Base-by-base conservation (phyloP, 2,113 vertebrate genomes). In the Sapayoa aenigma region DNA sequence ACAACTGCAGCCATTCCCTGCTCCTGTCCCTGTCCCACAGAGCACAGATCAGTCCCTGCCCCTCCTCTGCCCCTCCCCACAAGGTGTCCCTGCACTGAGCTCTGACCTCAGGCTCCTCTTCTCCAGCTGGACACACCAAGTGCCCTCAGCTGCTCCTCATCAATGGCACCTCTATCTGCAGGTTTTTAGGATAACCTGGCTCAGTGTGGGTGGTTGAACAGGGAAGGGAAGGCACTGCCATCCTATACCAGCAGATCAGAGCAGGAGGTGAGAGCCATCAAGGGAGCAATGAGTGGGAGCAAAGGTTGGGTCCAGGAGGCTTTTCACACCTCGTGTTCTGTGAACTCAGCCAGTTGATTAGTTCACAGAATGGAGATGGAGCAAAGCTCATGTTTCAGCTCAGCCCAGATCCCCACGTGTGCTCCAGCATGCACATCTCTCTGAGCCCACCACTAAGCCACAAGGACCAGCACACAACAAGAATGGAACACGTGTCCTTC, bases 351-450 rank as follows among this genome's bases (percentile, higher is more conserved):
- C n/a, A n/a, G n/a, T n/a, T n/a, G n/a, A n/a, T n/a, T n/a, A n/a
- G n/a, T n/a, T n/a, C n/a, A n/a, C n/a, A n/a, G n/a, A n/a, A n/a
- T n/a, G n/a, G n/a, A n/a, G 63, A 25, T 12, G 11, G 25, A 84
- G 53, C 30, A 86, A 71, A 89, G 69, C 23, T n/a, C 4, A 7
- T 4, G 12, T 52, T 74, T 35, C 49, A 68, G 42, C 53, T 71
- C 42, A 13, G 35, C n/a, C 35, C 12, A 35, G 21, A 25, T 55
- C 71, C 37, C 10, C 18, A 6, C 0, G 1, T 42, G 46, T 1
- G 0, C 58, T 89, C 49, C 77, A 83, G 42, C n/a, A 11, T 0
- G 4, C 1, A 1, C 20, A 18, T 16, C 50, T 24, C 72, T 81
- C 47, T 2, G 9, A 77, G 53, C 33, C 14, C 44, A 55, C 28